These are phyloP conservation scores for Tetranychus truncatus DNA, from an alignment of 2,888 invertebrate species.

Conservation along the genomic window DNA sequence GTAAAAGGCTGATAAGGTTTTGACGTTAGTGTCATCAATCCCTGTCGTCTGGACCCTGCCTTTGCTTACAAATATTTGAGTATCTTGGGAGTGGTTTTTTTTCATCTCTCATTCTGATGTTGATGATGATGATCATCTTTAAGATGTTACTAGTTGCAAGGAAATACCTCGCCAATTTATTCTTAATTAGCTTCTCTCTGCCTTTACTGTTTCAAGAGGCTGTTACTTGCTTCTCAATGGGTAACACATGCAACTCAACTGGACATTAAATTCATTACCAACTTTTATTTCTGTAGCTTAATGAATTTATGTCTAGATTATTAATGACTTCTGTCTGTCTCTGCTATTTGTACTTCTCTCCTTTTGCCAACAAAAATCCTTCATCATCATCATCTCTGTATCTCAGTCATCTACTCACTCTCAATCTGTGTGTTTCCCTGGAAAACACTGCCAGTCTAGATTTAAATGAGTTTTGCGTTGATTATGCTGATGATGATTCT, in stretches of 20 bases:
- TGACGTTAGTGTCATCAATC: background rate
- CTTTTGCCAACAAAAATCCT: background rate
- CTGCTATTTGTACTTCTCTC: background rate
- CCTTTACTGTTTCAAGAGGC: background rate
- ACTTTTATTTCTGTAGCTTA: background rate
- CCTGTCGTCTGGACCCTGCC: slow-evolving; percentile 1
- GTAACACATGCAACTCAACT: background rate
- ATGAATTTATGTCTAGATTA: slow-evolving; percentile 4
- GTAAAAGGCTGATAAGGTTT: background rate
- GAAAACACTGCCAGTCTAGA: background rate
- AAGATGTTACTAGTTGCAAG: background rate
- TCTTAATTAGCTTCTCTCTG: background rate
- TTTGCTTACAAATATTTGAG: background rate
- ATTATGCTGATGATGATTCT: background rate
- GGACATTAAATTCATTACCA: background rate
- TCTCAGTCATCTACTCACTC: background rate
- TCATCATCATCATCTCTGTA: background rate
- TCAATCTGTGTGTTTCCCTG: background rate
- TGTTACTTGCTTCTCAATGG: background rate
- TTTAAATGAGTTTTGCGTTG: background rate
- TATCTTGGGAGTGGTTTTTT: background rate
- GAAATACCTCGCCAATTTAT: background rate
- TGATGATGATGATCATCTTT: background rate
- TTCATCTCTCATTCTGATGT: background rate
- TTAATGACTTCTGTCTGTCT: background rate